Evolutionary conservation across 2,113 vertebrate species (phyloP), one percentile per base, ranked within the genome.

Genomic region (Xyliphius kryptos): DNA sequence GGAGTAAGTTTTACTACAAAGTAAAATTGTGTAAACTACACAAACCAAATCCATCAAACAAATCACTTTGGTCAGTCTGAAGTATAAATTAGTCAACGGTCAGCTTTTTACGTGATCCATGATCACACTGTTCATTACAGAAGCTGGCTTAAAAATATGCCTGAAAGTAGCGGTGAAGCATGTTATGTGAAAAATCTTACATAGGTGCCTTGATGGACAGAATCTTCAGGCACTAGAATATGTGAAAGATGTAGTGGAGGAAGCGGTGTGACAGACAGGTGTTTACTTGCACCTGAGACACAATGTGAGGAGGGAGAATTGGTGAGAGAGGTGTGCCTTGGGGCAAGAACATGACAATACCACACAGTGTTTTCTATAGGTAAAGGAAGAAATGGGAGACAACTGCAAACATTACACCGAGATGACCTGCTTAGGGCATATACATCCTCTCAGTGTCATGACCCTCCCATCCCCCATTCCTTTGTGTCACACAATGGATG

Each of bases 321-420:
- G 47, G 38, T 46, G 62, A 64, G 14, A 62, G 65, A 66, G 49
- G 26, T 32, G 55, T 58, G 61, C 77, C 72, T n/a, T 11, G 17
- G 71, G 60, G 79, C 64, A 67, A 67, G n/a, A 9, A 65, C 22
- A 7, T 12, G 69, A 80, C 74, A 78, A 78, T 74, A 64, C 49
- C n/a, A n/a, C 67, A 63, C 66, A 63, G 65, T 71, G 67, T 78
- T 76, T 67, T 74, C 71, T 71, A 62, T 48, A 58, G 53, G 63
- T 66, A 56, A 66, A 12, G 55, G 75, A 55, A 69, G 83, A 73
- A 83, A 86, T 32, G 60, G 41, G 75, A 87, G 56, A 77, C 57
- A 61, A 9, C 56, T 72, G 67, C 57, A 71, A 78, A 82, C 71
- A 76, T 75, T 70, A 72, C 70, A 73, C 75, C 37, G 52, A 22